Evolutionary conservation across 2,113 vertebrate genomes (phyloP).

Genomic region (Bucco capensis): DNA sequence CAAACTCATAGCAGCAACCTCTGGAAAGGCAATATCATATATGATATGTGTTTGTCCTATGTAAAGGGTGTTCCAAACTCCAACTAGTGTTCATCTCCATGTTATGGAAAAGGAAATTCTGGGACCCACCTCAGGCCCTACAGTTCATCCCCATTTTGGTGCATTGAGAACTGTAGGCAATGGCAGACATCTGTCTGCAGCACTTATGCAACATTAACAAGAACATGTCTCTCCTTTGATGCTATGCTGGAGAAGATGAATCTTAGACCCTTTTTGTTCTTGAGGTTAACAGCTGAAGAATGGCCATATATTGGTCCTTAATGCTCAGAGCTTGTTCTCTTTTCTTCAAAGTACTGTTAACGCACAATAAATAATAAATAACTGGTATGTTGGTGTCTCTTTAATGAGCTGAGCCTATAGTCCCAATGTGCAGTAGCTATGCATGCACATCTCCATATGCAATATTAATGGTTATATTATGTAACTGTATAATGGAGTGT

Average conservation of each 20-base stretch:
- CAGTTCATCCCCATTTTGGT: background rate
- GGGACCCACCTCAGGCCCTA: background rate
- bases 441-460: background rate
- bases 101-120: background rate
- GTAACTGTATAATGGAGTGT: background rate
- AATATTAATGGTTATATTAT: slow-evolving; percentile 31
- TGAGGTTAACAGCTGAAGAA: background rate
- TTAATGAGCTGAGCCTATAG: background rate
- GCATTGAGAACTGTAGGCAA: background rate
- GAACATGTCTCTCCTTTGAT: background rate
- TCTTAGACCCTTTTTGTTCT: background rate
- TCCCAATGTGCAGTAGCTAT: background rate
- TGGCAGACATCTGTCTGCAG: background rate
- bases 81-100: background rate
- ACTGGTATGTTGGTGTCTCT: background rate
- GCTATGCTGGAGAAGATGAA: background rate
- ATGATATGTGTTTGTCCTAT: background rate
- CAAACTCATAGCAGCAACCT: background rate
- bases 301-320: background rate
- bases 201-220: background rate
- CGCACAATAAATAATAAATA: slow-evolving; percentile 22
- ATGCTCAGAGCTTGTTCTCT: background rate
- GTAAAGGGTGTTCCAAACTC: background rate
- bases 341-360: background rate
- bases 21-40: background rate